These are phyloP conservation scores for Mellivora capensis DNA, from an alignment of 2,113 vertebrate species.

Conservation along the genomic window DNA sequence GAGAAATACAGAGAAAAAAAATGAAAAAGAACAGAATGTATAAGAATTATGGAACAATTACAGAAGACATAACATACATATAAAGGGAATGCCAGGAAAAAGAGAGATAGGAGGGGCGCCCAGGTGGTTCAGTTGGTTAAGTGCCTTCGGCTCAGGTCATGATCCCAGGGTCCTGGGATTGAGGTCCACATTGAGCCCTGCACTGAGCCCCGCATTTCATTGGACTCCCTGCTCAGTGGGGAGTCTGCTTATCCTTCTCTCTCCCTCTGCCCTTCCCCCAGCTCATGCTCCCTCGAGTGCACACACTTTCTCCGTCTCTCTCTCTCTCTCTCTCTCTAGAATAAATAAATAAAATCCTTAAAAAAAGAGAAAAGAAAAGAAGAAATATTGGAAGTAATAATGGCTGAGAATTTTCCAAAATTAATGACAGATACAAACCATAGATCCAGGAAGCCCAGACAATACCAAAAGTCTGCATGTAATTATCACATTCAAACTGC, in stretches of 20 bases:
- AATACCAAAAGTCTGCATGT: not conserved
- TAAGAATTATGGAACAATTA: not conserved
- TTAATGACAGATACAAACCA: not conserved
- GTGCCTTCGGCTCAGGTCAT: not conserved
- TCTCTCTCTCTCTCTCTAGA: not conserved
- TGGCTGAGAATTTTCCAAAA: not conserved
- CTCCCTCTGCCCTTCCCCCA: not conserved
- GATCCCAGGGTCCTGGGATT: not conserved
- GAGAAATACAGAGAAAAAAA: not conserved
- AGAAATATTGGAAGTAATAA: not conserved
- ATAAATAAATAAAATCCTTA: not conserved
- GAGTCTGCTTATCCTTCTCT: not conserved
- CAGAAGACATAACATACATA: not conserved
- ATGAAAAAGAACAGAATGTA: not conserved
- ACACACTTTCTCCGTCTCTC: not conserved
- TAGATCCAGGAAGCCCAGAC: not conserved
- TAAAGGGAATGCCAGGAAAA: not conserved
- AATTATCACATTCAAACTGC: not conserved
- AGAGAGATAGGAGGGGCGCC: not conserved
- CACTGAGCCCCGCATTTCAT: not conserved
- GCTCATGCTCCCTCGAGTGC: too few species aligned
- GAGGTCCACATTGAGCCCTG: not conserved
- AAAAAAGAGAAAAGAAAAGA: not conserved
- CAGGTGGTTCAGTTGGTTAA: not conserved
- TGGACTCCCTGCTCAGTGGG: not conserved